These are phyloP conservation scores for Ictalurus punctatus DNA, from an alignment of 2,113 vertebrate genomes.

Conservation along the genomic window DNA sequence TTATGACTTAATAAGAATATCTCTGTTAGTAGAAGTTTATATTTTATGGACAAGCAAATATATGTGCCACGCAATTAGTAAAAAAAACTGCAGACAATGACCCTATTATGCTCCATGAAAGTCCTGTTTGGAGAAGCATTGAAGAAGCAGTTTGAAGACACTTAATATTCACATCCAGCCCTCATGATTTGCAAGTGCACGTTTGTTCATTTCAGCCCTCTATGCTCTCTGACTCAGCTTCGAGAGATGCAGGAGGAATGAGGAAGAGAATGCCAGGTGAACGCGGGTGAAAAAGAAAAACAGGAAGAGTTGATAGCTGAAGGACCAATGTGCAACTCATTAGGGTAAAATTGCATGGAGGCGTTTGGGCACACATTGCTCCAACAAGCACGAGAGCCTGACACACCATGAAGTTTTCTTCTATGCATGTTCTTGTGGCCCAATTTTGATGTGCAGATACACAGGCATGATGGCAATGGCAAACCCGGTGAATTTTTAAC, in stretches of 20 bases:
- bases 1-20: neutral
- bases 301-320: neutral
- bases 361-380: neutral
- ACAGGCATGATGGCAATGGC: neutral
- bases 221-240: neutral
- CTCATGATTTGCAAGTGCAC: neutral
- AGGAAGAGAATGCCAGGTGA: neutral
- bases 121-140: neutral
- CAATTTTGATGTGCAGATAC: neutral
- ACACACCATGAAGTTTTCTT: neutral
- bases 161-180: slow-evolving; percentile 20
- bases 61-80: neutral
- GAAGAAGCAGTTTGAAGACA: neutral
- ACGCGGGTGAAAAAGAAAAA: neutral
- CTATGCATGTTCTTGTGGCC: neutral
- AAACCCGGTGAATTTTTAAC: neutral
- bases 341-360: neutral
- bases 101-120: neutral
- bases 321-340: neutral
- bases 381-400: neutral
- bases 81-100: neutral
- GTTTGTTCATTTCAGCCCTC: neutral
- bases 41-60: neutral
- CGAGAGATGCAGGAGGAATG: neutral
- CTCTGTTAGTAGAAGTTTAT: neutral